These are phyloP conservation scores for Onchidella celtica DNA, from an alignment of 2,888 invertebrate genomes.

Conservation along the genomic window DNA sequence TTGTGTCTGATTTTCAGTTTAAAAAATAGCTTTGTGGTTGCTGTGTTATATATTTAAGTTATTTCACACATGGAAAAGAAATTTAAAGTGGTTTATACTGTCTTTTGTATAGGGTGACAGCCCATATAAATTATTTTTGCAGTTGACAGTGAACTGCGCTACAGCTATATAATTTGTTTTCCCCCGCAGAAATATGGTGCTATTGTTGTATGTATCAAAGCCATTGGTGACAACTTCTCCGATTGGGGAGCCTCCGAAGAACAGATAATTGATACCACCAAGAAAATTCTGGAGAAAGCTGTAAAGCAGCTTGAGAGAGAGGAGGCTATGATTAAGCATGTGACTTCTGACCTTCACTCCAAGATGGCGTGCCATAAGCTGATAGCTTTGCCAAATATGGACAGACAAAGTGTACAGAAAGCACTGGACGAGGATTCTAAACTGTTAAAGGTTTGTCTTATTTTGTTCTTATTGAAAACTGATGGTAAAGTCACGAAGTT, in stretches of 20 bases:
- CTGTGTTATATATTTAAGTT: too few species aligned
- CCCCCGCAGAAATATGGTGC: constrained; percentile 43
- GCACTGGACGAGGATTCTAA: constrained; percentile 38
- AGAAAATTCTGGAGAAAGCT: constrained; percentile 48
- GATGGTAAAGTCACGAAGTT: too few species aligned
- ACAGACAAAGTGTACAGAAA: constrained; percentile 21
- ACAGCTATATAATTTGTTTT: too few species aligned
- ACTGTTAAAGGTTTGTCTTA: constrained; percentile 40
- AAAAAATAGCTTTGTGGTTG: too few species aligned
- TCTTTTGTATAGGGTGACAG: too few species aligned
- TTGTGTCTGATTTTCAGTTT: too few species aligned
- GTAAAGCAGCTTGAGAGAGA: constrained; percentile 52
- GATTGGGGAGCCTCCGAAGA: constrained; percentile 47
- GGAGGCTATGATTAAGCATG: constrained; percentile 48
- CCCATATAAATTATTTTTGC: too few species aligned
- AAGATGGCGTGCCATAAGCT: constrained; percentile 44
- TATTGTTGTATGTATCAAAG: constrained; percentile 50
- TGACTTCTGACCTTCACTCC: constrained; percentile 38
- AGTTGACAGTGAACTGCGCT: too few species aligned
- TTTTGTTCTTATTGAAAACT: too few species aligned
- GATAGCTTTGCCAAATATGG: constrained; percentile 49
- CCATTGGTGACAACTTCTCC: constrained; percentile 50
- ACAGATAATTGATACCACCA: constrained; percentile 29
- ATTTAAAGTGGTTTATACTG: too few species aligned
- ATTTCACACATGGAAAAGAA: too few species aligned